Evolutionary conservation across 2,113 vertebrate genomes (phyloP).

Genomic region (Agelaius tricolor): DNA sequence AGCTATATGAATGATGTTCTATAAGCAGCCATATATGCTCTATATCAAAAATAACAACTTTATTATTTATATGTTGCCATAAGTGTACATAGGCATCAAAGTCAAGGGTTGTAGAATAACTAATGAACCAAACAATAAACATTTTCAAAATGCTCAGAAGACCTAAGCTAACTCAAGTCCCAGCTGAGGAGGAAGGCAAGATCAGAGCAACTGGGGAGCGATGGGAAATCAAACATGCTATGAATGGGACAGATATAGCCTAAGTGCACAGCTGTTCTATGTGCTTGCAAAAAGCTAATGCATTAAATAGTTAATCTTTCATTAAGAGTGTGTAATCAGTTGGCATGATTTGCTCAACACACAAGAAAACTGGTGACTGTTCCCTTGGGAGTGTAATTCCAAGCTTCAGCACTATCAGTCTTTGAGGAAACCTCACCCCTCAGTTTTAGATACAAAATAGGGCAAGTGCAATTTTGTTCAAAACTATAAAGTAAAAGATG

Average conservation of each 20-base stretch:
- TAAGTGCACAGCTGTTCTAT: conserved; percentile 56
- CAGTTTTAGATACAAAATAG: background rate
- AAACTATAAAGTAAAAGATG: background rate
- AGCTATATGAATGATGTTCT: background rate
- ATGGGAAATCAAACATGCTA: background rate
- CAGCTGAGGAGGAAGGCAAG: conserved; percentile 23
- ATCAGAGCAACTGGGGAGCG: conserved; percentile 35
- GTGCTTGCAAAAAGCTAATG: conserved; percentile 55
- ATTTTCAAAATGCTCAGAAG: conserved; percentile 35
- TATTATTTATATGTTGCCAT: conserved; percentile 35
- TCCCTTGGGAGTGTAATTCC: conserved; percentile 19
- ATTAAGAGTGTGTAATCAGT: conserved; percentile 65
- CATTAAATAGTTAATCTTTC: conserved; percentile 71
- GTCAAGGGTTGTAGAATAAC: conserved; percentile 26
- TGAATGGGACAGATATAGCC: background rate
- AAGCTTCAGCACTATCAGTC: background rate
- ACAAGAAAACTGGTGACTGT: conserved; percentile 26
- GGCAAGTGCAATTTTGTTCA: background rate
- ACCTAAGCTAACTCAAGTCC: conserved; percentile 9
- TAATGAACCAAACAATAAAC: conserved; percentile 57
- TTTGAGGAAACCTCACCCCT: background rate
- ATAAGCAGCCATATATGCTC: background rate
- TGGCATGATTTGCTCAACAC: conserved; percentile 55
- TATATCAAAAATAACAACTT: background rate
- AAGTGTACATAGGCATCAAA: background rate